phyloP scores from a whole-genome alignment of 2,888 invertebrate genomes.

The Pachycephus smyrnensis region DNA sequence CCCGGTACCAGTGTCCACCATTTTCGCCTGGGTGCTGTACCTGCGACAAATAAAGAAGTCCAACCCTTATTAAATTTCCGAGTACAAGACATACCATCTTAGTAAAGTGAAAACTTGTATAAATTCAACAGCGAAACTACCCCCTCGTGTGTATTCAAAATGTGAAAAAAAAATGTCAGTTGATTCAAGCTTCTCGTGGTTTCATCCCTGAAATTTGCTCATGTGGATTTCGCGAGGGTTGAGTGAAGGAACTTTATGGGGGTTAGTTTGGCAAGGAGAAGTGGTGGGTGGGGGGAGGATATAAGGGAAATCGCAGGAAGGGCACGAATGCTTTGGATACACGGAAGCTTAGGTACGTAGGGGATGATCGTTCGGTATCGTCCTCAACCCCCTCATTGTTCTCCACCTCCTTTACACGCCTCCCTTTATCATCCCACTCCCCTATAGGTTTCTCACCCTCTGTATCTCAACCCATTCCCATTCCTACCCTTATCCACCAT shows the following conservation, averaged over 20 bases:
- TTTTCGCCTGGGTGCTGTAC: slow-evolving; percentile 81
- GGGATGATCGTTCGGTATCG: slow-evolving; percentile 6
- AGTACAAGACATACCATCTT: too few species aligned
- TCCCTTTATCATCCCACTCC: background rate
- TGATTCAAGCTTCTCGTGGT: background rate
- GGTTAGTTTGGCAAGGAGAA: background rate
- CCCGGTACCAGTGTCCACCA: slow-evolving; percentile 83
- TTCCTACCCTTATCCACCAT: background rate
- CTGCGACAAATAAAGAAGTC: slow-evolving; percentile 66
- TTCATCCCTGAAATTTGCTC: background rate
- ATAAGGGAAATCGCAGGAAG: slow-evolving; percentile 28
- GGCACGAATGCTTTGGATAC: slow-evolving; percentile 16
- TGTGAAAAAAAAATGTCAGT: background rate
- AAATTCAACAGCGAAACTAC: background rate
- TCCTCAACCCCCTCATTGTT: slow-evolving; percentile 9
- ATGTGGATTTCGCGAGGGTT: background rate
- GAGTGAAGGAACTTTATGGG: too few species aligned
- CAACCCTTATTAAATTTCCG: background rate
- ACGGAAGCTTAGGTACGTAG: slow-evolving; percentile 18
- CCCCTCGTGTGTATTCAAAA: background rate
- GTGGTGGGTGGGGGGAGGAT: background rate
- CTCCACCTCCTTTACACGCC: background rate
- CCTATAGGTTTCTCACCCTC: slow-evolving; percentile 6
- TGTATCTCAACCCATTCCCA: background rate
- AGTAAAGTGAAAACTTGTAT: background rate